Evolutionary conservation across 2,888 invertebrate genomes (phyloP), one percentile per base, ranked within the genome.

Genomic region (Drosophila affinis): DNA sequence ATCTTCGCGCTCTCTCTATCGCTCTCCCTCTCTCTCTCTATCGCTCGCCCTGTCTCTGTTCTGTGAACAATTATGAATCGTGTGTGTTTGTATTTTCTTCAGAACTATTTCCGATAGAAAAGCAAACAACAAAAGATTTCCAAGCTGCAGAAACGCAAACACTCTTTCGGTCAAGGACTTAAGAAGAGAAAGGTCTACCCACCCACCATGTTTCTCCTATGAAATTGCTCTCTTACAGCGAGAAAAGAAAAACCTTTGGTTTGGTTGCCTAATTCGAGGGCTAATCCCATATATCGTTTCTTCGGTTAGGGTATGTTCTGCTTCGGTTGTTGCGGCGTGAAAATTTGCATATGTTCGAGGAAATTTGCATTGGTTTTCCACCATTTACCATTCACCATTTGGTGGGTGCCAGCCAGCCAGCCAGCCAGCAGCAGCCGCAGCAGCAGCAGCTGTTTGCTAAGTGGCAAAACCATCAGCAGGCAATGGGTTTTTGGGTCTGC

Each of bases 271-370:
- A 2, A 7, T 39, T 14, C 39, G 2, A 12, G 2, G 14, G 6
- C 7, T 39, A 6, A 7, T 39, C 6, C 7, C 5, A 5, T 24
- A 24, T 39, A 3, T 21, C 0, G 21, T 21, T 6, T 14, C 2
- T 39, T 39, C 5, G 6, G 39, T n/a, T 39, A 39, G 39, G 14
- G 39, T n/a, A 39, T 39, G 5, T 44, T 60, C 46, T 7, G 46
- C 51, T 32, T 18, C 49, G 27, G 21, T 45, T 55, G 70, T 29
- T 39, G 57, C 56, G 39, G 58, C 88, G 78, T 87, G 87, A 88
- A 87, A 87, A 80, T 81, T 88, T 77, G 76, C 87, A 88, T 87
- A 85, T 81, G 88, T 78, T 75, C 72, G 71, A 51, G 72, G 71
- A 86, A 86, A 83, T 65, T 82, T 65, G 65, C 71, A 76, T 69